These are phyloP conservation scores for Myrmecophaga tridactyla DNA, from an alignment of 2,113 vertebrate species.

Conservation along the genomic window DNA sequence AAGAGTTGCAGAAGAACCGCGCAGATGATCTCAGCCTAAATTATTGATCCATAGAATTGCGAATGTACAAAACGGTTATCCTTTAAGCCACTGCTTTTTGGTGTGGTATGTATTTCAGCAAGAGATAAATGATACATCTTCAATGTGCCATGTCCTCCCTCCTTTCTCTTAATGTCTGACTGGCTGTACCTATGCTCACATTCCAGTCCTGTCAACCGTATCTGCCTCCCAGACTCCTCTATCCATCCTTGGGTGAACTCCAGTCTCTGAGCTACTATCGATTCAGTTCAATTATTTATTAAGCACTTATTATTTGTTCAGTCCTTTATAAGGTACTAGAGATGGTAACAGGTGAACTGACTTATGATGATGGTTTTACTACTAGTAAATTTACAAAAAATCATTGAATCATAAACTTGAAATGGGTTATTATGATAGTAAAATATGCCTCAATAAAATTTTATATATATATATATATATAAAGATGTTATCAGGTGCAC, in stretches of 20 bases:
- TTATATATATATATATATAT: no score
- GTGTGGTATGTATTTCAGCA: neutral
- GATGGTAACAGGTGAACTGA: neutral
- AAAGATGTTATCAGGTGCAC: neutral
- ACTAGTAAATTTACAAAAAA: no score
- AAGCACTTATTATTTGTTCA: neutral
- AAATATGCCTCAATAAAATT: no score
- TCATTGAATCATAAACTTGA: no score
- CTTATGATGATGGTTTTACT: no score
- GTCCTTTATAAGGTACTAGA: neutral
- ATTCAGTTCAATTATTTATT: neutral
- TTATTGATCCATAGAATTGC: neutral
- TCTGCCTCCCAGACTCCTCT: neutral
- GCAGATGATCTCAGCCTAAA: neutral
- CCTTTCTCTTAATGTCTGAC: neutral
- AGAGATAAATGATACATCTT: neutral
- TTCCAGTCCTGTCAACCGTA: neutral
- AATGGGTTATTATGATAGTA: no score
- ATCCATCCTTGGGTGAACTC: neutral
- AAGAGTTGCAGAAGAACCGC: neutral
- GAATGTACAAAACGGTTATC: neutral
- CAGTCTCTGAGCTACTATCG: neutral
- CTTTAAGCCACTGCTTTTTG: neutral
- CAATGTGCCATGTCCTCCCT: neutral
- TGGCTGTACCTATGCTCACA: neutral